Percentiles rank a stretch among this genome's conserved stretches.
phyloP scores from a whole-genome alignment of 2,888 invertebrate species.

The Cataglyphis altisquamis region DNA sequence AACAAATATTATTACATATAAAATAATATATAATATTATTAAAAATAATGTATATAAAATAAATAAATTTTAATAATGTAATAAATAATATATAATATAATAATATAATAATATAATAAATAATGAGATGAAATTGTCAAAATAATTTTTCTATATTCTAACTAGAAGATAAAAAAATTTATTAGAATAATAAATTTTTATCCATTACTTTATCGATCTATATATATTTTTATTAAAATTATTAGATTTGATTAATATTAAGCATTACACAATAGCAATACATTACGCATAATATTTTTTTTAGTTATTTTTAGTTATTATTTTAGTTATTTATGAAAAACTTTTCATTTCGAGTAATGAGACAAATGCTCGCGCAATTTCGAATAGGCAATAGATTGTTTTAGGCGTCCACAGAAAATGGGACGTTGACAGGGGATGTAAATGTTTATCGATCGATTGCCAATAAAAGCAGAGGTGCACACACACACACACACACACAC shows the following conservation, averaged over 20 bases:
- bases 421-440: constrained; percentile 65
- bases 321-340: background rate
- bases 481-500: constrained; percentile 9
- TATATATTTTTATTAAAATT: background rate
- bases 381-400: constrained; percentile 21
- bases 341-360: background rate
- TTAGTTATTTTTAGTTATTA: too few species aligned
- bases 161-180: background rate
- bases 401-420: constrained; percentile 60
- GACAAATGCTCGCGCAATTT: constrained; percentile 21
- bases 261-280: too few species aligned
- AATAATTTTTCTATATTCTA: background rate
- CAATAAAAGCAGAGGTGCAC: constrained; percentile 78
- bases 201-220: background rate
- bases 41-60: too few species aligned
- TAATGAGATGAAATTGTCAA: background rate
- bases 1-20: too few species aligned
- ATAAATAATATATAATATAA: too few species aligned
- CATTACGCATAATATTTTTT: background rate
- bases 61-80: too few species aligned
- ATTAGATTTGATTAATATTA: background rate
- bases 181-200: background rate
- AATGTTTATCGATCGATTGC: constrained; percentile 77
- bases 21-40: too few species aligned
- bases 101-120: too few species aligned